Evolutionary conservation across 1,140 invertebrate species (phyloP).

Genomic region (Temnothorax nylanderi): DNA sequence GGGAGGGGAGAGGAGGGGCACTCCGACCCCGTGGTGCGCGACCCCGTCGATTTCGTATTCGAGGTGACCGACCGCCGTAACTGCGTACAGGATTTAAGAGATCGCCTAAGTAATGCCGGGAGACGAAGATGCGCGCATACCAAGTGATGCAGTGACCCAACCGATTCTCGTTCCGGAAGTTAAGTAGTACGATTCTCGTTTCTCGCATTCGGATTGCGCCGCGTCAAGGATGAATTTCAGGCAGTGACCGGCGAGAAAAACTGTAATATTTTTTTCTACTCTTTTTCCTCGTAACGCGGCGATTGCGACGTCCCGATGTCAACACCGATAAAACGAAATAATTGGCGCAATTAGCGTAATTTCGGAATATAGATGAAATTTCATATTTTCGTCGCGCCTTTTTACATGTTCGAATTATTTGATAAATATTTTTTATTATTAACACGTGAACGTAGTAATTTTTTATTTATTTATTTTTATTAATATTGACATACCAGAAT

Average conservation of each 20-base stretch:
- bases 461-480: constrained; percentile 16
- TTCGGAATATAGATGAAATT: not conserved
- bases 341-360: not conserved
- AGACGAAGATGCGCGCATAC: constrained; percentile 57
- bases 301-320: not conserved
- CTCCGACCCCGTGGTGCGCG: not conserved
- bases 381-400: not conserved
- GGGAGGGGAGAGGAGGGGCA: not conserved
- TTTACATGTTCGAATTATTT: not conserved
- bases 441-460: not conserved
- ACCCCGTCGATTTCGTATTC: constrained; percentile 41
- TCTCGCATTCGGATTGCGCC: not conserved
- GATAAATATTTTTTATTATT: constrained; percentile 31
- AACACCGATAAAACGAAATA: not conserved
- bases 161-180: not conserved
- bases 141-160: constrained; percentile 19
- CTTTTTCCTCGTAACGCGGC: not conserved
- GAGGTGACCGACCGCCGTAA: constrained; percentile 14
- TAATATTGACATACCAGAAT: not conserved
- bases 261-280: not conserved
- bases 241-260: not conserved
- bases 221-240: not conserved
- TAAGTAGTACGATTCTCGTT: not conserved
- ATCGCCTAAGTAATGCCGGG: constrained; percentile 41
- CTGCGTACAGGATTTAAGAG: constrained; percentile 50